Percentiles rank a stretch among this genome's conserved stretches.
These are phyloP conservation scores for Apis mellifera DNA, from an alignment of 1,140 invertebrate genomes.

Conservation along the genomic window DNA sequence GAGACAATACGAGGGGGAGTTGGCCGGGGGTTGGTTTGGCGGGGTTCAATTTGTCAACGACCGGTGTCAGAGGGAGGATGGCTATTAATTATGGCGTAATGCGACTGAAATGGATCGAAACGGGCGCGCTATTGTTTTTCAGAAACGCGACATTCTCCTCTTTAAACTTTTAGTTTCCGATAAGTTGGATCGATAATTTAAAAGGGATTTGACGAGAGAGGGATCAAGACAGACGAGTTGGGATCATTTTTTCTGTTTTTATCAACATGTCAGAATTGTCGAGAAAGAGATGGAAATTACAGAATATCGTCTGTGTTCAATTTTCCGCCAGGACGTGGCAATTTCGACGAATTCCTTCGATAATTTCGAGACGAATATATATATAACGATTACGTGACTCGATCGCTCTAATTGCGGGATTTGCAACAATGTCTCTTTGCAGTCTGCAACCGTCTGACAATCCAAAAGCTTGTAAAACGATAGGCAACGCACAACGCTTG, in stretches of 20 bases:
- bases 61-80: neutral
- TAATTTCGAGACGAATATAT: neutral
- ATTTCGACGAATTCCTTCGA: neutral
- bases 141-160: neutral
- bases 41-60: conserved; percentile 35
- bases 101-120: neutral
- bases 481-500: neutral
- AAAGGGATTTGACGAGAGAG: too few relatives aligned
- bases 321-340: neutral
- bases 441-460: neutral
- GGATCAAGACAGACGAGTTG: too few relatives aligned
- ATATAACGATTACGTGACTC: neutral
- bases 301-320: too few relatives aligned
- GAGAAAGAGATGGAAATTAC: too few relatives aligned
- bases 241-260: too few relatives aligned
- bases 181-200: too few relatives aligned
- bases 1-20: too few relatives aligned
- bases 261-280: too few relatives aligned
- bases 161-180: neutral
- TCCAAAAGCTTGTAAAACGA: neutral
- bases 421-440: neutral
- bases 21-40: too few relatives aligned
- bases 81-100: conserved; percentile 25
- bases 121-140: neutral
- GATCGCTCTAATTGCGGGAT: neutral